phyloP scores from a whole-genome alignment of 2,888 invertebrate genomes.

The Melanotus villosus region DNA sequence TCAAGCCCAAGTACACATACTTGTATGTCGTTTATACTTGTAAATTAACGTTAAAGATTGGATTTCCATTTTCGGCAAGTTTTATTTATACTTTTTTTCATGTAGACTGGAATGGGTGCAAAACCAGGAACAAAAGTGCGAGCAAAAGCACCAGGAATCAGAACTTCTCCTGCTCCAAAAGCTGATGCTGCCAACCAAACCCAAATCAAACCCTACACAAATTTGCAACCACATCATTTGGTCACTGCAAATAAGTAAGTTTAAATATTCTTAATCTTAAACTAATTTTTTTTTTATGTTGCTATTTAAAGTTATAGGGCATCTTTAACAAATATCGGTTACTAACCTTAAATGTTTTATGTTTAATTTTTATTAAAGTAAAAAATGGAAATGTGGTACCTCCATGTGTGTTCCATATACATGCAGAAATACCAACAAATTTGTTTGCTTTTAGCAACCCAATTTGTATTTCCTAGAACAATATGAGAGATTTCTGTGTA shows the following conservation, averaged over 20 bases:
- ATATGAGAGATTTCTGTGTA: constrained; percentile 53
- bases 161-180: constrained; percentile 81
- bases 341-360: too few species aligned
- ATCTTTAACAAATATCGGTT: too few species aligned
- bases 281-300: constrained; percentile 16
- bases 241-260: constrained; percentile 72
- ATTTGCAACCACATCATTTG: constrained; percentile 69
- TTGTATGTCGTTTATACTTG: constrained; percentile 40
- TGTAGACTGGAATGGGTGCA: constrained; percentile 63
- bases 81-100: constrained; percentile 23
- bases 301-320: too few species aligned
- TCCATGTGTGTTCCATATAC: constrained; percentile 19
- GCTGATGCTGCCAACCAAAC: constrained; percentile 84
- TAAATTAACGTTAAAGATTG: constrained; percentile 3
- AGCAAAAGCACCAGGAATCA: constrained; percentile 77
- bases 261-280: constrained; percentile 7
- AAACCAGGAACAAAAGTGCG: constrained; percentile 77
- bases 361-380: too few species aligned
- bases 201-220: constrained; percentile 71
- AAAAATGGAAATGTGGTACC: constrained; percentile 26
- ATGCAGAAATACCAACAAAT: constrained; percentile 18
- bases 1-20: constrained; percentile 70
- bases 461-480: constrained; percentile 48
- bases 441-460: constrained; percentile 5
- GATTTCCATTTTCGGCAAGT: background rate